Conservation (phyloP, 2,797 vertebrate genomes). For the Paguma larvata region DNA sequence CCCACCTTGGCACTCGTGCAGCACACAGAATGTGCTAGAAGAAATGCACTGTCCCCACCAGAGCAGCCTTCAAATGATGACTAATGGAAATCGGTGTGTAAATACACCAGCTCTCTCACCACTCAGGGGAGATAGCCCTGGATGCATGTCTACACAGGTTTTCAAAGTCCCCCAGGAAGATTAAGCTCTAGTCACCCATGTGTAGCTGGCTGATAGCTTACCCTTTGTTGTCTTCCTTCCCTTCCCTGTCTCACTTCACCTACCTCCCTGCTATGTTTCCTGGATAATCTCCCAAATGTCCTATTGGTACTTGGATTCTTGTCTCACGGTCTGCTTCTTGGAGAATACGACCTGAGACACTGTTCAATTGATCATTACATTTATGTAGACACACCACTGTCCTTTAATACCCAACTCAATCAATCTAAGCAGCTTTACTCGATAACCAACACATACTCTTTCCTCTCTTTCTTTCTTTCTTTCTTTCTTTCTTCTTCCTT, state of each 20-base stretch:
- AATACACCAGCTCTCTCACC: not conserved
- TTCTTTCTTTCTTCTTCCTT: no score
- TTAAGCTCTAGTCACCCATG: not conserved
- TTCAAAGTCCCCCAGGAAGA: not conserved
- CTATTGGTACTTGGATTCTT: not conserved
- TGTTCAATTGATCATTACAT: not conserved
- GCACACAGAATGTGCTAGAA: not conserved
- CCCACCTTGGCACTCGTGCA: not conserved
- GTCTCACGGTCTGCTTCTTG: not conserved
- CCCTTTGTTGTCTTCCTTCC: not conserved
- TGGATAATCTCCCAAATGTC: not conserved
- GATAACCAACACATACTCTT: not conserved
- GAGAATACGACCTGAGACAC: not conserved
- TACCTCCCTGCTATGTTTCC: not conserved
- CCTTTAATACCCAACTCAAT: not conserved
- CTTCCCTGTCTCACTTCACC: not conserved
- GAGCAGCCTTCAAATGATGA: not conserved
- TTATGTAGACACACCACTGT: not conserved
- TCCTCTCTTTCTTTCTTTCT: no score
- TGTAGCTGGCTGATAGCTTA: not conserved
- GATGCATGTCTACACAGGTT: not conserved
- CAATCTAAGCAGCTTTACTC: not conserved
- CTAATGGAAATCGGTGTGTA: not conserved
- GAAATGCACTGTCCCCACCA: not conserved
- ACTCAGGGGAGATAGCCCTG: not conserved